Evolutionary conservation across 2,888 invertebrate genomes (phyloP).

Genomic region (Tenthredo scrophulariae): DNA sequence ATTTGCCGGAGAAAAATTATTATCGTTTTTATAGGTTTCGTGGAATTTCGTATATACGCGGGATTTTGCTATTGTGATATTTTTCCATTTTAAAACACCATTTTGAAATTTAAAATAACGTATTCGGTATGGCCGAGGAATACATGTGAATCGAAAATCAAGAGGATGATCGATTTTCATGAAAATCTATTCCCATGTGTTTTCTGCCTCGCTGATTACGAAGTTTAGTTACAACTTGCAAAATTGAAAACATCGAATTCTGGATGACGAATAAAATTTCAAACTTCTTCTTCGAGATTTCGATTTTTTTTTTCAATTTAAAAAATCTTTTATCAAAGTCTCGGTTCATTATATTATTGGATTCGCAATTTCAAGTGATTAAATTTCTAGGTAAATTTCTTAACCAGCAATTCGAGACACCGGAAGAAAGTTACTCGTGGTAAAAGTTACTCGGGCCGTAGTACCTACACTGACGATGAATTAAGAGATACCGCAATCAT

Average conservation of each 20-base stretch:
- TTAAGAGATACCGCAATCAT: slow-evolving; percentile 4
- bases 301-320: background rate
- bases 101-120: background rate
- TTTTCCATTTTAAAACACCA: background rate
- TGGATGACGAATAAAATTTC: background rate
- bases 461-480: background rate
- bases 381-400: background rate
- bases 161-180: background rate
- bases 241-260: background rate
- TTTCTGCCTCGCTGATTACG: background rate
- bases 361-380: background rate
- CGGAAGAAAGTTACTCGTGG: background rate
- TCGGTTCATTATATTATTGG: background rate
- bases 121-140: background rate
- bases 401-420: background rate
- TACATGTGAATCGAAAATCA: background rate
- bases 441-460: background rate
- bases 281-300: too few species aligned
- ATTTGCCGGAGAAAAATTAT: too few species aligned
- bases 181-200: background rate
- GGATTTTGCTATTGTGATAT: too few species aligned
- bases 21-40: background rate
- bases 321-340: background rate
- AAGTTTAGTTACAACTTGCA: background rate
- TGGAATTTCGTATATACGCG: background rate